Evolutionary conservation across 92 coral and sea anemone species (phyloP).

Genomic region (Micromussa lordhowensis): DNA sequence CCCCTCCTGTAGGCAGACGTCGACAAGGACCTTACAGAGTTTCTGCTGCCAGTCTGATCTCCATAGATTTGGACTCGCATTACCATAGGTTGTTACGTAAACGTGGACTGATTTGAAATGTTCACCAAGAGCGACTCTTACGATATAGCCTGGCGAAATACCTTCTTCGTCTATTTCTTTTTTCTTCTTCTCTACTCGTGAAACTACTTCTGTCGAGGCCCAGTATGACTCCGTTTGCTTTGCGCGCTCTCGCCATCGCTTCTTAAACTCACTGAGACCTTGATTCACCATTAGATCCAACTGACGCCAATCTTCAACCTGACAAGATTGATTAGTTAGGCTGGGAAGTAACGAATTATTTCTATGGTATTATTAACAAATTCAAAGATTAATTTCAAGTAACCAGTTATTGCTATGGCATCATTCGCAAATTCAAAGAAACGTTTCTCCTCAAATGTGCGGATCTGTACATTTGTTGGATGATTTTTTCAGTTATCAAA

Average conservation of each 20-base stretch:
- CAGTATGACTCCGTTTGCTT: conserved; percentile 10
- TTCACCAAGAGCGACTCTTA: conserved; percentile 28
- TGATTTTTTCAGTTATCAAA: no score
- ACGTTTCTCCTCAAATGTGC: no score
- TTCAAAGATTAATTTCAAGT: no score
- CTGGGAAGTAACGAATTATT: no score
- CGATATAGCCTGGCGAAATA: conserved; percentile 16
- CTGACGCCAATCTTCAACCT: conserved; percentile 25
- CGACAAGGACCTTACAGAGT: conserved; percentile 38
- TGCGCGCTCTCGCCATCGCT: conserved; percentile 7
- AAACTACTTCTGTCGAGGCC: conserved; percentile 4
- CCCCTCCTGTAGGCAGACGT: conserved; percentile 2
- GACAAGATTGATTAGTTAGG: background rate
- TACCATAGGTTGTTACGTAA: background rate
- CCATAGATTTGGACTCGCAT: background rate
- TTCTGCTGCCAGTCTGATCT: conserved; percentile 20
- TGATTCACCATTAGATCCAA: conserved; percentile 10
- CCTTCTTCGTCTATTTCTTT: background rate
- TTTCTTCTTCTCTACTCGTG: background rate
- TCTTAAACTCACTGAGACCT: background rate
- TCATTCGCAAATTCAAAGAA: no score
- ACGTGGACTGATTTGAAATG: conserved; percentile 5
- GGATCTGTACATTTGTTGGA: no score
- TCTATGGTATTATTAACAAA: no score
- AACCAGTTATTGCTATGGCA: no score